A percentile compares a stretch with the other conserved stretches of the same genome.
Conservation (phyloP, 2,888 invertebrate species). For the Cylindroiulus punctatus region DNA sequence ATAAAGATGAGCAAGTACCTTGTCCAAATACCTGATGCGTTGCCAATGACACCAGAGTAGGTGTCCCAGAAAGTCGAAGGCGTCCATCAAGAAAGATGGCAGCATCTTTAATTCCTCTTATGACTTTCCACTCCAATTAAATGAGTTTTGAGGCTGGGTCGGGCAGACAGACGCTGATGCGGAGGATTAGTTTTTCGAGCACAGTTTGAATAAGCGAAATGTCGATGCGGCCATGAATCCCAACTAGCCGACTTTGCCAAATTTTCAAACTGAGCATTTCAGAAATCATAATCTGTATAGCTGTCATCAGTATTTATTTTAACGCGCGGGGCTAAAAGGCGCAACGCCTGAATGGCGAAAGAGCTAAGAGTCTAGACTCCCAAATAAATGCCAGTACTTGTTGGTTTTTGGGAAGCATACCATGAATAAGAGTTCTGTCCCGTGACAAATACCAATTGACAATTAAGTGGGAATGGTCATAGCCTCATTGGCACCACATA, state of each 20-base stretch:
- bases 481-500: too few relatives aligned
- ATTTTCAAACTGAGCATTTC: conserved; percentile 24
- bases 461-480: too few relatives aligned
- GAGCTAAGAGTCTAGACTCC: neutral
- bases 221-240: conserved; percentile 13
- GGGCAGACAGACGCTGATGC: neutral
- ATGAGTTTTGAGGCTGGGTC: neutral
- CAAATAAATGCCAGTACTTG: neutral
- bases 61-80: neutral
- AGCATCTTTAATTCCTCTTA: conserved; percentile 18
- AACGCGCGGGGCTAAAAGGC: neutral
- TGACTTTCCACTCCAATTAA: conserved; percentile 14
- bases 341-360: conserved; percentile 3
- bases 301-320: neutral
- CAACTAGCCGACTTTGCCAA: conserved; percentile 37
- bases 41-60: conserved; percentile 38
- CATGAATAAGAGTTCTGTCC: neutral
- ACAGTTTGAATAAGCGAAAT: neutral
- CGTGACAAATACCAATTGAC: neutral
- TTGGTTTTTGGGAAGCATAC: neutral
- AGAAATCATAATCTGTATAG: neutral
- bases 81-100: neutral
- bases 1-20: neutral
- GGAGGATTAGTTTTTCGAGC: neutral
- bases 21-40: conserved; percentile 3